Evolutionary conservation across 2,888 invertebrate species (phyloP).

Genomic region (Tethea ocularis): DNA sequence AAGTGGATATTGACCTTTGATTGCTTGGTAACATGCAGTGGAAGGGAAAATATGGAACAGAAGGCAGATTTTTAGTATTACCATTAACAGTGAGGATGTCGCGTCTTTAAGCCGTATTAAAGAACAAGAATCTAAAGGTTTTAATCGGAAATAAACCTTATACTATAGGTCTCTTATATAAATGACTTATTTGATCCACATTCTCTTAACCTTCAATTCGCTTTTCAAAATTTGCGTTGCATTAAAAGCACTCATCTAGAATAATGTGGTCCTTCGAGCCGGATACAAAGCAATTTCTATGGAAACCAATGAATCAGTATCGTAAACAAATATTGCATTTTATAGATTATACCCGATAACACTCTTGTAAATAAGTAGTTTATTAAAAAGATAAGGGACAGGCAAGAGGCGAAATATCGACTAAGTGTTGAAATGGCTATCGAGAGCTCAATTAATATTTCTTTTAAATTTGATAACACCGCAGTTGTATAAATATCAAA

Average conservation of each 20-base stretch:
- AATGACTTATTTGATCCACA: too few relatives aligned
- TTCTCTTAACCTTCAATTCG: too few relatives aligned
- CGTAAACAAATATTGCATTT: slow-evolving; percentile 1
- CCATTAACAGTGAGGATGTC: neutral
- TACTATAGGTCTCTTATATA: too few relatives aligned
- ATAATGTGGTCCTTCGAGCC: neutral
- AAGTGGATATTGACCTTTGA: slow-evolving; percentile 43
- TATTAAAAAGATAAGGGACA: neutral
- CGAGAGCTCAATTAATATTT: neutral
- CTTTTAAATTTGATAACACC: neutral
- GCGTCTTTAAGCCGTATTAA: too few relatives aligned
- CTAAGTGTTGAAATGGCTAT: slow-evolving; percentile 8
- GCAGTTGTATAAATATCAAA: neutral
- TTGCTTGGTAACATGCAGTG: neutral
- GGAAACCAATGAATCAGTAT: neutral
- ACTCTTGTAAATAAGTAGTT: neutral
- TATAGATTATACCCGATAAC: neutral
- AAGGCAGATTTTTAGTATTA: neutral
- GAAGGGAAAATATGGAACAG: neutral
- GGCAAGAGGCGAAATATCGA: neutral
- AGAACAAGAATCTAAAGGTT: too few relatives aligned
- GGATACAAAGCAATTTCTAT: neutral
- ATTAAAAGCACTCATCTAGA: neutral
- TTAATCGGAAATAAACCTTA: too few relatives aligned
- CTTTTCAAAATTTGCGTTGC: neutral